These are phyloP conservation scores for Armadillidium nasatum DNA, from an alignment of 1,140 invertebrate genomes.

Conservation along the genomic window DNA sequence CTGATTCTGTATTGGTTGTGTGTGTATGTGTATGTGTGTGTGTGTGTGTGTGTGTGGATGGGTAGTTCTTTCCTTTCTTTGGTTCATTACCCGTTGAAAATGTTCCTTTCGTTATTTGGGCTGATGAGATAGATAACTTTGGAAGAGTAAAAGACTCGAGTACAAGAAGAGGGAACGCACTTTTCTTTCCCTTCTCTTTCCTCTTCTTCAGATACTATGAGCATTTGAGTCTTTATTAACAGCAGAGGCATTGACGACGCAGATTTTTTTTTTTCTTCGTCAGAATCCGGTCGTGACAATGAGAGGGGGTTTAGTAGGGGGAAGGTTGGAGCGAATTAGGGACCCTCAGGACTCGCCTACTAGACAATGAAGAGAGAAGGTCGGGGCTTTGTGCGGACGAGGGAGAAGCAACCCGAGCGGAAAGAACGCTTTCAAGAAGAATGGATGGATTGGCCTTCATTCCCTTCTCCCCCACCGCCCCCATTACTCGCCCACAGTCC, in stretches of 20 bases:
- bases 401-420: not conserved
- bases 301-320: no score
- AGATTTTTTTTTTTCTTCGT: no score
- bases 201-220: no score
- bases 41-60: not conserved
- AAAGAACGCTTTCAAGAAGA: not conserved
- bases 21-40: not conserved
- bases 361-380: not conserved
- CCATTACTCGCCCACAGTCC: not conserved
- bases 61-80: not conserved
- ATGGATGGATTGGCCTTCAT: not conserved
- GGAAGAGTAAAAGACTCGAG: no score
- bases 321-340: not conserved
- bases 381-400: not conserved
- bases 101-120: not conserved
- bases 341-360: not conserved
- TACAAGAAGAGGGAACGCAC: not conserved
- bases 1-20: not conserved
- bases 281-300: no score
- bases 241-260: no score
- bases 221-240: no score
- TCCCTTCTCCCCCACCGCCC: no score
- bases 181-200: not conserved
- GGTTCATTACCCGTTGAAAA: not conserved
- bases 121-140: not conserved